Base-by-base conservation (phyloP, 2,113 vertebrate genomes). In the Tupaia tana region DNA sequence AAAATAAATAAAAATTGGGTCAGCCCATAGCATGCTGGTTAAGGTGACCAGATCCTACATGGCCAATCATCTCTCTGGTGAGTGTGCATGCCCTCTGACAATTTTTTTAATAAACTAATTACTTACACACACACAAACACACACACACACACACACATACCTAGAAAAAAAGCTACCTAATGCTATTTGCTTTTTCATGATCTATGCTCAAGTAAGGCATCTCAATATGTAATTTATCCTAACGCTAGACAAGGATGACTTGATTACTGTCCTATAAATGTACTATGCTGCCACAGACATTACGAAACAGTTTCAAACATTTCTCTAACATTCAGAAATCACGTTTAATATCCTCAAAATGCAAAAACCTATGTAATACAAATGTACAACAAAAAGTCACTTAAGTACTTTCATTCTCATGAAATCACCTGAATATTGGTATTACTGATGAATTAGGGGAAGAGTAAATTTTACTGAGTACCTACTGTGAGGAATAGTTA, bases 151-250 rank as follows among this genome's bases (percentile, higher is more conserved):
- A 43, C 43, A 43, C 43, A 43, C 43, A 43, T 5, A 94, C 7
- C 11, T n/a, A 95, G 43, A 93, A 95, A 85, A 85, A 12, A 92
- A 90, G 18, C 1, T 7, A 93, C 1, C 31, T 92, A 77, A 83
- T 82, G 78, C 3, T 75, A 66, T 31, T 29, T 93, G 18, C 31
- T 92, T 92, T 92, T 90, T 52, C n/a, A 87, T 2, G 0, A 84
- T 16, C 9, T 90, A 85, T 74, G 61, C n/a, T 93, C 31, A 93
- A 86, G 34, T 70, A 92, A 94, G 64, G 20, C 4, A 93, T 66
- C 70, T 89, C 12, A 90, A n/a, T 58, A 52, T 84, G 4, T 24
- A 94, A 79, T 67, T 66, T 82, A 97, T 92, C 12, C 63, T 90
- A 80, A 78, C 20, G 69, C 18, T 31, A 93, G 71, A 61, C 1